A percentile compares a stretch with the other conserved stretches of the same genome.
Conservation (phyloP, 2,888 invertebrate genomes). For the Masnerella sp. region DNA sequence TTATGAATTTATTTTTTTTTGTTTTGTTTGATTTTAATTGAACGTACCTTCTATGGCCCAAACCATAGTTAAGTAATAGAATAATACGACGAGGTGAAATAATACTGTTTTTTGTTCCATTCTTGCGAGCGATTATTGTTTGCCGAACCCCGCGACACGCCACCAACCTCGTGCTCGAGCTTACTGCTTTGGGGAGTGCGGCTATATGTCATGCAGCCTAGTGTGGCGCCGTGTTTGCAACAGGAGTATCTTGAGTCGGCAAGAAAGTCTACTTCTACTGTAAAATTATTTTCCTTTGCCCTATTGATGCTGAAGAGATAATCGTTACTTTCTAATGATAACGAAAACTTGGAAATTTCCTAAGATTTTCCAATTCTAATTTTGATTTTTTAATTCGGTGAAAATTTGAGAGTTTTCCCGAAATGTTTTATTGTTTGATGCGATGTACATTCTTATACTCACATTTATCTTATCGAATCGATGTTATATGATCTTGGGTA, state of each 20-base stretch:
- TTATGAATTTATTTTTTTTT: not conserved
- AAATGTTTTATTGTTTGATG: no score
- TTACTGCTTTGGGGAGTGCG: slow-evolving; percentile 21
- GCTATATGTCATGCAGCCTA: slow-evolving; percentile 14
- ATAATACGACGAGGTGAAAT: slow-evolving; percentile 27
- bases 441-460: no score
- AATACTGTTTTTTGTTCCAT: slow-evolving; percentile 35
- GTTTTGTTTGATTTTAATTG: not conserved
- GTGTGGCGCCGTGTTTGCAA: not conserved
- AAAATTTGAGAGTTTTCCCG: no score
- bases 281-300: not conserved
- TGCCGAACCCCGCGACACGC: slow-evolving; percentile 13
- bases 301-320: no score
- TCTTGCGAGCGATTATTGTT: slow-evolving; percentile 9
- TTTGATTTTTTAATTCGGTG: no score
- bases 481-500: no score
- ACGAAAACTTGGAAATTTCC: no score
- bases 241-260: slow-evolving; percentile 33
- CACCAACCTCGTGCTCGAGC: slow-evolving; percentile 32
- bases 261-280: slow-evolving; percentile 36
- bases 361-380: no score
- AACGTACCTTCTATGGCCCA: slow-evolving; percentile 46
- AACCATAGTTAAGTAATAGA: slow-evolving; percentile 21
- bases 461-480: no score
- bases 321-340: no score